Evolutionary conservation across 30 jellyfish, hydroid and myxozoan genomes (phyloP), one percentile per base, ranked within the genome.

Genomic region (Mastigias papua): DNA sequence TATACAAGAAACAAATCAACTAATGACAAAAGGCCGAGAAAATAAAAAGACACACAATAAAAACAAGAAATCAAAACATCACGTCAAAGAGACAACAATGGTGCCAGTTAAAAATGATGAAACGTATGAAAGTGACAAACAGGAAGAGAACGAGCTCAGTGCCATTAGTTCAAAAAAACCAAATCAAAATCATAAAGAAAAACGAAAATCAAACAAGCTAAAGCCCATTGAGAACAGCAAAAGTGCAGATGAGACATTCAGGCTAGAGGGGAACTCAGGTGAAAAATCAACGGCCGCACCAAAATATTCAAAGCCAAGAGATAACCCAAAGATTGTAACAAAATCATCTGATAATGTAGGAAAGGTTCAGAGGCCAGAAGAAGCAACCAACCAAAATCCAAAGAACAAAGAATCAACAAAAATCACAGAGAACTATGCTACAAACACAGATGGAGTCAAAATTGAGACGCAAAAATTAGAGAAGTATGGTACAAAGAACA

Each of bases 21-120:
- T 93, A 4, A 92, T 89, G 33, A 77, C 97, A 1, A 93, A 69
- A 74, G 84, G 68, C 42, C 88, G 82, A 66, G 86, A 89, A 63
- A 80, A 69, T 61, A 74, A 97, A 90, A 81, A 68, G 82, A 66
- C 72, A 35, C 54, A 28, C 34, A 62, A 73, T 46, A 93, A 70
- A 29, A 35, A 63, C 10, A 82, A 69, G 23, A 37, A 49, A 1
- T 25, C 68, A 31, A 66, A 48, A 11, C 86, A 69, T 10, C 67
- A 48, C 37, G 77, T 72, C 28, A 76, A 87, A 30, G 81, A 77
- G 31, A 76, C 54, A 26, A 21, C 89, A 3, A 29, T 31, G 21
- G 94, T 71, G 54, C 69, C 42, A 29, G 68, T 1, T 0, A 94
- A 54, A 32, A 86, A 62, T 28, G 90, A 77, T 11, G 65, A 72